A percentile compares a stretch with the other conserved stretches of the same genome.
These are phyloP conservation scores for Drosophila acutilabella DNA, from an alignment of 2,888 invertebrate species.

Conservation along the genomic window DNA sequence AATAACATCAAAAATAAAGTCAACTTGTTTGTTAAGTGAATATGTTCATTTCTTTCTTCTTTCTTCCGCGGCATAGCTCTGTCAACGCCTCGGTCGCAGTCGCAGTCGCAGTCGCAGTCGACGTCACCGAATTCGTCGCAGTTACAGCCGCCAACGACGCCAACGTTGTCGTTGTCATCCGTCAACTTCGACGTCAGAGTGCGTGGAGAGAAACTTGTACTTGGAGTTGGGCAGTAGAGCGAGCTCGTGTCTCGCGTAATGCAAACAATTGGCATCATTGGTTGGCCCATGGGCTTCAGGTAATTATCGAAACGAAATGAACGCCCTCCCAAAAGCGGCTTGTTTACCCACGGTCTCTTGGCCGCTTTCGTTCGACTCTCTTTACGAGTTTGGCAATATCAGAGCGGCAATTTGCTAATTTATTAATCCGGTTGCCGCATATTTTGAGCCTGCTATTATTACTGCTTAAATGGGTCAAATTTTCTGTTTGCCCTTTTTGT, in stretches of 20 bases:
- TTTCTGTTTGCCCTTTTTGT: conserved; percentile 51
- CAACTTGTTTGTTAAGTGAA: conserved; percentile 82
- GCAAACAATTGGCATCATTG: conserved; percentile 80
- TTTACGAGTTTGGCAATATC: conserved; percentile 46
- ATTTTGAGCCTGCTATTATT: conserved; percentile 53
- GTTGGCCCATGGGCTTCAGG: conserved; percentile 41
- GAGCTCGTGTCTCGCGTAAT: conserved; percentile 40
- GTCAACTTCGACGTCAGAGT: conserved; percentile 15
- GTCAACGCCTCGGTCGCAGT: conserved; percentile 24
- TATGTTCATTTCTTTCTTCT: conserved; percentile 68
- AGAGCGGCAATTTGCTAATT: conserved; percentile 70
- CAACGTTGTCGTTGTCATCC: background rate
- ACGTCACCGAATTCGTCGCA: conserved; percentile 38
- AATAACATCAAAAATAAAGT: conserved; percentile 76
- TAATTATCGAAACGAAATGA: conserved; percentile 48
- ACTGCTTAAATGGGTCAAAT: conserved; percentile 64
- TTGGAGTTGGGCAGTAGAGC: conserved; percentile 56
- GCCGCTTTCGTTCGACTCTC: conserved; percentile 69
- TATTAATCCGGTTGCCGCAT: conserved; percentile 76
- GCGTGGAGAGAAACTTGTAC: conserved; percentile 65
- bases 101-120: conserved; percentile 18
- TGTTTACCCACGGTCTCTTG: conserved; percentile 43
- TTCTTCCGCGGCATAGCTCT: conserved; percentile 50
- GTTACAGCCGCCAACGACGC: conserved; percentile 23
- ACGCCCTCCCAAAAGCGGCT: conserved; percentile 55